Evolutionary conservation across 1,140 invertebrate species (phyloP), one percentile per base, ranked within the genome.

Genomic region (Venturia canescens): DNA sequence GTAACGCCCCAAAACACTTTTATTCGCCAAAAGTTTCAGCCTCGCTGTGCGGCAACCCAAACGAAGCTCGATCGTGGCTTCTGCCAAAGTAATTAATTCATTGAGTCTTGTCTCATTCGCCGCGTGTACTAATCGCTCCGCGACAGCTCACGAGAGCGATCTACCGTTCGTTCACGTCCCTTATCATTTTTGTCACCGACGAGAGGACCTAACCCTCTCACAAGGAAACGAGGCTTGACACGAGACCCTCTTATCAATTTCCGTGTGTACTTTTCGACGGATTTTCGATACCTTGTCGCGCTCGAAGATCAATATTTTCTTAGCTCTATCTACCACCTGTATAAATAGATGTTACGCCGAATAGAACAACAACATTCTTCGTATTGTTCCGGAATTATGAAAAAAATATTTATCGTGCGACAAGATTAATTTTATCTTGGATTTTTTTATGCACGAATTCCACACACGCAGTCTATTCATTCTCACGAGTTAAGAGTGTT

Each of bases 241-340:
- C n/a, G 57, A 60, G 57, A n/a, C 63, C 4, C 63, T 66, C 63
- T 66, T 66, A 66, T 66, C 63, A 66, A 66, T 66, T 66, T 66
- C 27, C 63, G 63, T 66, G 18, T 66, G 29, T 66, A 26, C 57
- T 21, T 60, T 60, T 60, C 57, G 57, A 60, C 57, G 57, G 57
- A 60, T 60, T 60, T 60, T 60, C 57, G 57, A 60, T 60, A 60
- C 18, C 57, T 60, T 23, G 18, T 23, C 57, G 57, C 57, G n/a
- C 23, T 60, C 57, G 57, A 60, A 23, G 21, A 21, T 60, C 57
- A 60, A 60, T 60, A 23, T 60, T 60, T 21, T 60, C 57, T 60
- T 9, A 60, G n/a, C 57, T n/a, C 57, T 60, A 60, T 60, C n/a
- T 21, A 21, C 57, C 7, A 2, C 1, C 6, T 60, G 57, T 60